phyloP scores from a whole-genome alignment of 2,888 invertebrate species.

The Rutpela maculata region DNA sequence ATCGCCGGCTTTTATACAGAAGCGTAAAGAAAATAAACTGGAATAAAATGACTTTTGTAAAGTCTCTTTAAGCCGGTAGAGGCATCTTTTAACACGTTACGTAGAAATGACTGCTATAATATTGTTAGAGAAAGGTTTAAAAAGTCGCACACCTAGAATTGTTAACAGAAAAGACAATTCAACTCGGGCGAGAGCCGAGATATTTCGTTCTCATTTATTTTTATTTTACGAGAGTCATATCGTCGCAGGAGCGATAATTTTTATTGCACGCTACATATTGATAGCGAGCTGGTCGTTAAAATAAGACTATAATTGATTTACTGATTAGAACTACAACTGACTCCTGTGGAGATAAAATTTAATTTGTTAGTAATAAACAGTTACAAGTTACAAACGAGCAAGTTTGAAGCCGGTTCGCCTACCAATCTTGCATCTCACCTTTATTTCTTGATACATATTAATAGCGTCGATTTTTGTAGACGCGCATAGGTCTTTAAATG shows the following conservation, averaged over 20 bases:
- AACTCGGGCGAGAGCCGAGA: background rate
- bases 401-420: conserved; percentile 30
- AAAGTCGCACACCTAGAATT: conserved; percentile 43
- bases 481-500: conserved; percentile 20
- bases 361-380: conserved; percentile 23
- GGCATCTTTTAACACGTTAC: conserved; percentile 40
- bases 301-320: conserved; percentile 16
- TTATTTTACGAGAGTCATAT: conserved; percentile 14
- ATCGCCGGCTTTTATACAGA: conserved; percentile 18
- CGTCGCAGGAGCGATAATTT: conserved; percentile 15
- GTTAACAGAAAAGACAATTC: conserved; percentile 41
- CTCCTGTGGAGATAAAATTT: conserved; percentile 23
- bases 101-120: conserved; percentile 42
- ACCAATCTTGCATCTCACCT: conserved; percentile 11
- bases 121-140: conserved; percentile 41
- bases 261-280: conserved; percentile 15
- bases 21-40: conserved; percentile 38
- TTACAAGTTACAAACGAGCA: conserved; percentile 3
- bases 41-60: conserved; percentile 41
- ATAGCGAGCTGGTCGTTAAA: conserved; percentile 10
- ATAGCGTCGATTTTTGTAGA: conserved; percentile 16
- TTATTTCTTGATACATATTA: conserved; percentile 21
- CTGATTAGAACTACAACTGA: background rate
- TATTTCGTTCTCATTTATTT: conserved; percentile 21
- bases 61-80: conserved; percentile 25